A percentile compares a stretch with the other conserved stretches of the same genome.
phyloP scores from a whole-genome alignment of 2,797 vertebrate species.

The Fistularia tabacaria region DNA sequence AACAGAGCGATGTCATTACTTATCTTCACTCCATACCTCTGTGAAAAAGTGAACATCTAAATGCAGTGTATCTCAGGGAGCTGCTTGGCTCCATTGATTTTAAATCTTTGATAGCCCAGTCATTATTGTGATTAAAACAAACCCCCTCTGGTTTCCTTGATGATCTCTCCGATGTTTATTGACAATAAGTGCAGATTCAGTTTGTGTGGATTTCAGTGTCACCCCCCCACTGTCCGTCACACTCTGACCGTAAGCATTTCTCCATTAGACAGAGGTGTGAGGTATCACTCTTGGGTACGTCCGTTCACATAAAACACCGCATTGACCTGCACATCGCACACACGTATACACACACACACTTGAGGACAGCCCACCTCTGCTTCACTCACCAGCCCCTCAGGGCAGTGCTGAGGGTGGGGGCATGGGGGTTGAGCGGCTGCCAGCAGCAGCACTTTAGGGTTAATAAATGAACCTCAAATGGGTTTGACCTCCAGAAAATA shows the following conservation, averaged over 20 bases:
- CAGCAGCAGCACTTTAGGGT: conserved; percentile 62
- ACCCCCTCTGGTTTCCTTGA: conserved; percentile 41
- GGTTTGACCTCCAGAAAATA: conserved; percentile 66
- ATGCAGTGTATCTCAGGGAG: conserved; percentile 23
- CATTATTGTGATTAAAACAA: conserved; percentile 48
- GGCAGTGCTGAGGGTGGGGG: not conserved
- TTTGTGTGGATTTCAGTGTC: conserved; percentile 51
- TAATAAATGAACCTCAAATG: conserved; percentile 72
- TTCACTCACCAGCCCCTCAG: conserved; percentile 10
- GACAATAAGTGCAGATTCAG: conserved; percentile 56
- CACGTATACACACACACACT: conserved; percentile 5
- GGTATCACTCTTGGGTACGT: conserved; percentile 1
- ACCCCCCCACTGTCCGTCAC: conserved; percentile 12
- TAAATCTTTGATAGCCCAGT: conserved; percentile 46
- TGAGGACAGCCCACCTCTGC: conserved; percentile 1
- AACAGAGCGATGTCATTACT: not conserved
- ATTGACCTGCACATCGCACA: not conserved
- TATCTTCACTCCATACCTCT: conserved; percentile 34
- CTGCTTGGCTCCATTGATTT: conserved; percentile 54
- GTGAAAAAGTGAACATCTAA: conserved; percentile 12
- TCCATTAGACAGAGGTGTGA: conserved; percentile 51
- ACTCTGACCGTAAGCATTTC: conserved; percentile 15
- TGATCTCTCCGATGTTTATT: conserved; percentile 63
- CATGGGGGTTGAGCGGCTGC: conserved; percentile 36
- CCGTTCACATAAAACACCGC: not conserved